Evolutionary conservation across 2,113 vertebrate genomes (phyloP).

Genomic region (Cyprinodon tularosa): DNA sequence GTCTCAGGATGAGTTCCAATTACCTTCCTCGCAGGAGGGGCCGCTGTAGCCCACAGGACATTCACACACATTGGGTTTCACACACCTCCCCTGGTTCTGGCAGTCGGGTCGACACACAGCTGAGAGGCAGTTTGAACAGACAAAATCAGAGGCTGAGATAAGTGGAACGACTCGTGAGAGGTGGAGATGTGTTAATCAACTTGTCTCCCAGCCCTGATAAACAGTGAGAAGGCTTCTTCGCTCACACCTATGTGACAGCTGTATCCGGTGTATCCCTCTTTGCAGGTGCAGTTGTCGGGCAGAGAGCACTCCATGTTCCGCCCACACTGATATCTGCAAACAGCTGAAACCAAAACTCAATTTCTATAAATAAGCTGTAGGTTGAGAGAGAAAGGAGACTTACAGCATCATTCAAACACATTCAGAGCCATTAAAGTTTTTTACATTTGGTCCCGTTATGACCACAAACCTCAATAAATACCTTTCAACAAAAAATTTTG

Average conservation of each 20-base stretch:
- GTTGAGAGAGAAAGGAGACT: background rate
- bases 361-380: background rate
- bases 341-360: constrained; percentile 74
- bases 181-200: background rate
- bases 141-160: background rate
- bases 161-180: background rate
- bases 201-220: background rate
- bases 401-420: background rate
- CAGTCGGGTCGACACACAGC: constrained; percentile 89
- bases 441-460: too few species aligned
- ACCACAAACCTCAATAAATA: too few species aligned
- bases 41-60: constrained; percentile 84
- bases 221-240: background rate
- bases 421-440: too few species aligned
- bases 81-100: constrained; percentile 87
- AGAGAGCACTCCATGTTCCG: constrained; percentile 86
- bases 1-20: constrained; percentile 11
- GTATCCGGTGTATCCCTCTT: constrained; percentile 85
- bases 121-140: constrained; percentile 58
- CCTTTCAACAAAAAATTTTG: too few species aligned
- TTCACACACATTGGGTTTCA: constrained; percentile 83
- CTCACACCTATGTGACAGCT: constrained; percentile 86
- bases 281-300: constrained; percentile 89
- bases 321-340: constrained; percentile 85
- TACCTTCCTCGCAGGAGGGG: constrained; percentile 86